A percentile compares a stretch with the other conserved stretches of the same genome.
phyloP scores from a whole-genome alignment of 35 echinoderm and acorn worm species.

The Strongylocentrotus purpuratus region DNA sequence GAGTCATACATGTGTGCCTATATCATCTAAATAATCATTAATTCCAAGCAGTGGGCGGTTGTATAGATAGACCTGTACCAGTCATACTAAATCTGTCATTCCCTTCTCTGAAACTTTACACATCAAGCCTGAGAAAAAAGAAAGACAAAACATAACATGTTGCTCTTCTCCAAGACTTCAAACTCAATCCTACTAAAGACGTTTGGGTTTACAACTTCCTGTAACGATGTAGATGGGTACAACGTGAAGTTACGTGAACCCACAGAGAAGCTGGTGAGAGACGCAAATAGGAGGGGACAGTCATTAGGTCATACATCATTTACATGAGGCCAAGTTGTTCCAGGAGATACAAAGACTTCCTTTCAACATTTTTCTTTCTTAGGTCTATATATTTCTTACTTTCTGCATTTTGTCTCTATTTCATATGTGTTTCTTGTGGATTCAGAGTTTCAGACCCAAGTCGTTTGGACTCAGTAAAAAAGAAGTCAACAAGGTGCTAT shows the following conservation, averaged over 20 bases:
- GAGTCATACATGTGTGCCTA: not conserved
- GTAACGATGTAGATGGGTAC: not conserved
- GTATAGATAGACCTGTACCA: not conserved
- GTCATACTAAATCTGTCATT: not conserved
- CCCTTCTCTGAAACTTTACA: not conserved
- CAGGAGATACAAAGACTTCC: not conserved
- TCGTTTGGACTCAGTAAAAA: too few species aligned
- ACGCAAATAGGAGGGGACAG: not conserved
- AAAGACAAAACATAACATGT: not conserved
- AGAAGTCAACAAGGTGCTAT: too few species aligned
- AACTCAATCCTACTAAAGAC: not conserved
- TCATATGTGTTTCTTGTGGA: not conserved
- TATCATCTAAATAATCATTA: not conserved
- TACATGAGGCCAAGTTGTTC: not conserved
- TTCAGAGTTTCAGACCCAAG: not conserved
- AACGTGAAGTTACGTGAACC: not conserved
- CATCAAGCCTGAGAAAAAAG: not conserved
- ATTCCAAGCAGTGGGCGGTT: not conserved
- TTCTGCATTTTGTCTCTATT: not conserved
- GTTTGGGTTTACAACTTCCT: not conserved
- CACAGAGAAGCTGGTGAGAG: not conserved
- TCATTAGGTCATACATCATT: slow-evolving; percentile 7
- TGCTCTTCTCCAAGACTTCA: not conserved
- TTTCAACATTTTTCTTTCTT: not conserved
- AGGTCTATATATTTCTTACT: not conserved